Percentiles rank a stretch among this genome's conserved stretches.
Conservation (phyloP, 2,113 vertebrate species). For the Choloepus hoffmanni region DNA sequence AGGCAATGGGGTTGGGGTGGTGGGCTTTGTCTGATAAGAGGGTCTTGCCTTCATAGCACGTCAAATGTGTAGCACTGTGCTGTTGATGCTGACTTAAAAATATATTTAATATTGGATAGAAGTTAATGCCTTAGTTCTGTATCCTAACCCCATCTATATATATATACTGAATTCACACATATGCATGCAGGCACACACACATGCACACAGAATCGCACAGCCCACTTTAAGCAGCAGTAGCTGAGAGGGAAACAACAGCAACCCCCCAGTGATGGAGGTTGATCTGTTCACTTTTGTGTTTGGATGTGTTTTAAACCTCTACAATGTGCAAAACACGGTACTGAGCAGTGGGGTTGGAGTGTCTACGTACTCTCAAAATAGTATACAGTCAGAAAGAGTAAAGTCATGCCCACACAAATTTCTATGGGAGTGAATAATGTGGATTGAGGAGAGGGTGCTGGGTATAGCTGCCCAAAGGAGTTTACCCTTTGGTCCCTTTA, state of each 20-base stretch:
- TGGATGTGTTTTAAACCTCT: no score
- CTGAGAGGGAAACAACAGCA: background rate
- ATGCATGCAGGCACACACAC: background rate
- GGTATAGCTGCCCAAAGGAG: background rate
- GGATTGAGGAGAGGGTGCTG: background rate
- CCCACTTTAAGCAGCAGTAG: background rate
- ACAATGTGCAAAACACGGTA: rapidly evolving
- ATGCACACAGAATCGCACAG: background rate
- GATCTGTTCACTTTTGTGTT: background rate
- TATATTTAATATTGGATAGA: no score
- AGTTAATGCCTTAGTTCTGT: background rate
- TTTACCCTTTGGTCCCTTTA: background rate
- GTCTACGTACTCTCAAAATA: background rate
- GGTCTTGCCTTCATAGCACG: background rate
- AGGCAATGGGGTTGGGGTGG: background rate
- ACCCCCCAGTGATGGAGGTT: background rate
- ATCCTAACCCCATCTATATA: background rate
- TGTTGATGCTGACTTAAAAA: background rate
- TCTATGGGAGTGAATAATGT: background rate
- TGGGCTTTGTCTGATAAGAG: background rate
- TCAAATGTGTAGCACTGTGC: rapidly evolving
- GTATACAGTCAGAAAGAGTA: background rate
- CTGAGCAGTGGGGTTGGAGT: rapidly evolving
- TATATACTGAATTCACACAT: no score
- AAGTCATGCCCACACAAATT: no score